phyloP scores from a whole-genome alignment of 1,140 invertebrate genomes.

The Papilio glaucus region DNA sequence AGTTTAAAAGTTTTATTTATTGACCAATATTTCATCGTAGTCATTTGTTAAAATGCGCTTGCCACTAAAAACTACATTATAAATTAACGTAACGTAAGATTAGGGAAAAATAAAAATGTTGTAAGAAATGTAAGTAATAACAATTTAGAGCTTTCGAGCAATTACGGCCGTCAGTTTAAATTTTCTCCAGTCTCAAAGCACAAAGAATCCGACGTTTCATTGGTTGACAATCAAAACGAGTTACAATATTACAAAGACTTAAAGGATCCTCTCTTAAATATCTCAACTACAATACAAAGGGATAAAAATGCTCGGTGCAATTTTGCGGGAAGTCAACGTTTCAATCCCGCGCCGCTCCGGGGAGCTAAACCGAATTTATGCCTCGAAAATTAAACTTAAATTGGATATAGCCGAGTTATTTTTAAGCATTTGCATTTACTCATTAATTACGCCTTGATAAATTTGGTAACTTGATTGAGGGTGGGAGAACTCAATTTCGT shows the following conservation, averaged over 20 bases:
- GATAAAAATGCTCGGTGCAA: conserved; percentile 78
- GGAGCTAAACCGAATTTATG: conserved; percentile 81
- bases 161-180: not conserved
- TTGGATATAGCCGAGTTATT: conserved; percentile 76
- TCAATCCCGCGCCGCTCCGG: conserved; percentile 70
- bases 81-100: no score
- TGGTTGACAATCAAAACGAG: conserved; percentile 65
- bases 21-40: no score
- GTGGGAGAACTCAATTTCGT: conserved; percentile 38
- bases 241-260: conserved; percentile 72
- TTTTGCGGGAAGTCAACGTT: conserved; percentile 67
- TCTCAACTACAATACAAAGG: conserved; percentile 73
- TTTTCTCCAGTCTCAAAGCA: conserved; percentile 4
- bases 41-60: no score
- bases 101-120: no score
- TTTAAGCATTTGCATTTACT: conserved; percentile 62
- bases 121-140: not conserved
- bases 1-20: no score
- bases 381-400: conserved; percentile 82
- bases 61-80: no score
- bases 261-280: conserved; percentile 68
- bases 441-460: conserved; percentile 55
- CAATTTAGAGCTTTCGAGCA: not conserved
- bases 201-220: conserved; percentile 47
- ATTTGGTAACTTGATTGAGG: conserved; percentile 57